These are phyloP conservation scores for Esox niger DNA, from an alignment of 2,113 vertebrate genomes.

Conservation along the genomic window DNA sequence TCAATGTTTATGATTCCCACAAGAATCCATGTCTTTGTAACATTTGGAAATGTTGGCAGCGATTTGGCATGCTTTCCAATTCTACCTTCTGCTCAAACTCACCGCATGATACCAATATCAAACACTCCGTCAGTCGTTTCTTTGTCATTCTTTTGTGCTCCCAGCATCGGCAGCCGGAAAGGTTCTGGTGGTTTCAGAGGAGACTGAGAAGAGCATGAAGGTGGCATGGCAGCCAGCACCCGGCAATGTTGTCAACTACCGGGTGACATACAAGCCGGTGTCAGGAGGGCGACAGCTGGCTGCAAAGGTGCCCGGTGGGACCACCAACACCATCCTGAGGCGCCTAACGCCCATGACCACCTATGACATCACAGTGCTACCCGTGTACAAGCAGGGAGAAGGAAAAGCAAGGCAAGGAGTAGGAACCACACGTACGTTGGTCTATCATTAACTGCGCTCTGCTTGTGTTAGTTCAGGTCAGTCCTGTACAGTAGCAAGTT, in stretches of 20 bases:
- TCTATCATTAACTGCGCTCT: slow-evolving; percentile 12
- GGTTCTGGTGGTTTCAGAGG: slow-evolving; percentile 82
- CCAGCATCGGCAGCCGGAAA: slow-evolving; percentile 82
- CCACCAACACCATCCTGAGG: slow-evolving; percentile 79
- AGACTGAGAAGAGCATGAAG: slow-evolving; percentile 89
- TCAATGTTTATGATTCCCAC: slow-evolving; percentile 42
- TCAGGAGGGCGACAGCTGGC: slow-evolving; percentile 82
- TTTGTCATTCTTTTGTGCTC: slow-evolving; percentile 3
- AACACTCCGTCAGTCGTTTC: slow-evolving; percentile 7
- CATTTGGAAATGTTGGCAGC: slow-evolving; percentile 34
- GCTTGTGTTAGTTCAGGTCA: neutral
- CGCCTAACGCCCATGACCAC: slow-evolving; percentile 85
- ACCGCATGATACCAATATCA: neutral
- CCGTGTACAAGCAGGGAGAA: slow-evolving; percentile 86
- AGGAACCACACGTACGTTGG: slow-evolving; percentile 89
- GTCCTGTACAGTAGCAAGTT: neutral
- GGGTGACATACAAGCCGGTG: slow-evolving; percentile 84
- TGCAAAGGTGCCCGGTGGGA: slow-evolving; percentile 79
- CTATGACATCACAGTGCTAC: slow-evolving; percentile 87
- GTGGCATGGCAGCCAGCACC: slow-evolving; percentile 89
- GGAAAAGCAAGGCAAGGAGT: slow-evolving; percentile 88
- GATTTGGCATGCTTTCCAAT: slow-evolving; percentile 18
- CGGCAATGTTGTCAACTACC: slow-evolving; percentile 88
- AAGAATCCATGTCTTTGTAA: slow-evolving; percentile 33
- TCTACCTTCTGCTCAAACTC: slow-evolving; percentile 13